These are phyloP conservation scores for Phragmatobia fuliginosa DNA, from an alignment of 2,888 invertebrate genomes.

Conservation along the genomic window DNA sequence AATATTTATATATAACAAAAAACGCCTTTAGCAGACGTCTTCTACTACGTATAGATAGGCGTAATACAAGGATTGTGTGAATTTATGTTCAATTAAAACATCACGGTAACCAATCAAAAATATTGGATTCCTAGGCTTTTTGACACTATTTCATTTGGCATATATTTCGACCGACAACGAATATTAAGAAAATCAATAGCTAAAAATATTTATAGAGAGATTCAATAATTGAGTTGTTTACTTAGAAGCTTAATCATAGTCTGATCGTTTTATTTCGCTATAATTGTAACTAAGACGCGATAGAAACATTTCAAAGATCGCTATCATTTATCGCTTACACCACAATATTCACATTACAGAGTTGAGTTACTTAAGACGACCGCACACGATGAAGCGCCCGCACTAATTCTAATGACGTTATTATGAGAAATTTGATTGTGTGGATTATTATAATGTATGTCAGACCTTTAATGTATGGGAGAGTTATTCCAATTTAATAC, in stretches of 20 bases:
- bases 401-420: conserved; percentile 86
- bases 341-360: conserved; percentile 25
- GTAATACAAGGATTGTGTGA: too few species aligned
- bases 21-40: neutral
- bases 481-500: conserved; percentile 63
- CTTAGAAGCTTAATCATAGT: too few species aligned
- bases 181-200: neutral
- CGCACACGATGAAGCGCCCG: conserved; percentile 79
- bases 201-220: too few species aligned
- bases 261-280: too few species aligned
- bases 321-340: conserved; percentile 34
- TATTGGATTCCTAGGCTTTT: too few species aligned
- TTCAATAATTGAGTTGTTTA: neutral
- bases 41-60: too few species aligned
- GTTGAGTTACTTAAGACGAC: conserved; percentile 64
- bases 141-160: too few species aligned
- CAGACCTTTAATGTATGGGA: conserved; percentile 82
- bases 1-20: too few species aligned
- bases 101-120: too few species aligned
- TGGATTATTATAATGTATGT: conserved; percentile 84
- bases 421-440: conserved; percentile 84
- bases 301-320: conserved; percentile 23
- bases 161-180: neutral
- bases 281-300: too few species aligned
- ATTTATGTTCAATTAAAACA: too few species aligned